Evolutionary conservation across 2,797 vertebrate species (phyloP).

Genomic region (Leptodactylus fallax): DNA sequence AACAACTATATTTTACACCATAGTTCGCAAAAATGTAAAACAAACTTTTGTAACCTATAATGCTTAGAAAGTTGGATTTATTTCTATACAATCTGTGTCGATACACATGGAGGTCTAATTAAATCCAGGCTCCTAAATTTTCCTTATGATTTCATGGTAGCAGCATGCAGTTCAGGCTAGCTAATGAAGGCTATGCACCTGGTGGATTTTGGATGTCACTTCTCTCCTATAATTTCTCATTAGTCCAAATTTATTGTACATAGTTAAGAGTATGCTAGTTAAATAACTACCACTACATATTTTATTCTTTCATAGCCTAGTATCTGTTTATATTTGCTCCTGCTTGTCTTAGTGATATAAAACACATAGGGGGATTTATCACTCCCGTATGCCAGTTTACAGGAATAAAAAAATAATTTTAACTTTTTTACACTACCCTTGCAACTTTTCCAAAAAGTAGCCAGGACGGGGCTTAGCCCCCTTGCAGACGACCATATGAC

Average conservation of each 20-base stretch:
- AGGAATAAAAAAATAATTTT: too few species aligned
- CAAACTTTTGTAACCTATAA: neutral
- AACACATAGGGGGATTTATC: constrained; percentile 48
- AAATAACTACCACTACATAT: constrained; percentile 74
- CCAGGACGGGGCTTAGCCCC: too few species aligned
- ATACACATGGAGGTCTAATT: constrained; percentile 52
- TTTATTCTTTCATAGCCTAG: constrained; percentile 72
- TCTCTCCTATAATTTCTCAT: constrained; percentile 71
- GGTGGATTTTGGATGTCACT: constrained; percentile 72
- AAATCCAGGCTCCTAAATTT: constrained; percentile 50
- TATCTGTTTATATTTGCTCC: constrained; percentile 71
- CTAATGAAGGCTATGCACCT: constrained; percentile 69
- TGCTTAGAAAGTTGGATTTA: neutral
- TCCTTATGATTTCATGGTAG: constrained; percentile 55
- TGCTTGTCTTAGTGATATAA: constrained; percentile 65
- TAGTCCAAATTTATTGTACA: constrained; percentile 74
- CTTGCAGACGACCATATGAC: too few species aligned
- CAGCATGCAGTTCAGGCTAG: constrained; percentile 66
- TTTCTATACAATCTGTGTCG: constrained; percentile 30
- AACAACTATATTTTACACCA: neutral
- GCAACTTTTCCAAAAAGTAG: too few species aligned
- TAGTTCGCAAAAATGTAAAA: neutral
- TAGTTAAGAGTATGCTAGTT: constrained; percentile 72
- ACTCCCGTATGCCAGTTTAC: too few species aligned
- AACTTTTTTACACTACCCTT: too few species aligned